Percentiles rank a stretch among this genome's conserved stretches.
Conservation (phyloP, 1,140 invertebrate species). For the Drosophila sp. region DNA sequence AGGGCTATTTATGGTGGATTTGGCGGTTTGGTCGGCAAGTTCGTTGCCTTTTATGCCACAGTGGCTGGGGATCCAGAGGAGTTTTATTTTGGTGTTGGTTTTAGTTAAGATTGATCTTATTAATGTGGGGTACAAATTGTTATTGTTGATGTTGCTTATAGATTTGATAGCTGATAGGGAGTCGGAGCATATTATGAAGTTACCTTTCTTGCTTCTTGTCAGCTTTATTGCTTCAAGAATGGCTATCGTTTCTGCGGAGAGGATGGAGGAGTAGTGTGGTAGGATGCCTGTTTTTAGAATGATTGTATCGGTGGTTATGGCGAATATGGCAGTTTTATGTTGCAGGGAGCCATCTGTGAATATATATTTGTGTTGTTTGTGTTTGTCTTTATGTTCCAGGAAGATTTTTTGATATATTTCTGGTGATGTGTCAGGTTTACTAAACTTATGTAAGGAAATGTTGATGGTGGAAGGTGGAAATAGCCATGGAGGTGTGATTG, state of each 20-base stretch:
- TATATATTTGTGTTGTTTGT: background rate
- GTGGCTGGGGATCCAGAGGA: background rate
- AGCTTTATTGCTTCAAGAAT: background rate
- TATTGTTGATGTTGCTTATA: background rate
- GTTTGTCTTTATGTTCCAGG: background rate
- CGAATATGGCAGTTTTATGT: conserved; percentile 3
- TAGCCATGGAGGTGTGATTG: no score
- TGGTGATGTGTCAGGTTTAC: background rate
- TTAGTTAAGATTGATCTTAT: background rate
- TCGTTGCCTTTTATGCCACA: background rate
- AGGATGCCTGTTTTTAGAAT: background rate
- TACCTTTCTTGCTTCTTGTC: background rate
- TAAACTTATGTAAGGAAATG: no score
- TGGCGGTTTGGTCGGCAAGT: background rate
- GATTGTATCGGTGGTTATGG: background rate
- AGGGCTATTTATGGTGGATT: no score
- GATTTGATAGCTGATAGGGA: background rate
- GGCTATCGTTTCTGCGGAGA: conserved; percentile 2
- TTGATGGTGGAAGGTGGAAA: no score
- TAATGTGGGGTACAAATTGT: background rate
- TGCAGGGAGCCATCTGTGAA: background rate
- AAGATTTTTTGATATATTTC: conserved; percentile 1
- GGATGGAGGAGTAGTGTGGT: conserved; percentile 3
- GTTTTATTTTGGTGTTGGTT: conserved; percentile 2
- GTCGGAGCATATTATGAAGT: no score